Evolutionary conservation across 2,888 invertebrate genomes (phyloP), one percentile per base, ranked within the genome.

Genomic region (Schrankia costaestrigalis): DNA sequence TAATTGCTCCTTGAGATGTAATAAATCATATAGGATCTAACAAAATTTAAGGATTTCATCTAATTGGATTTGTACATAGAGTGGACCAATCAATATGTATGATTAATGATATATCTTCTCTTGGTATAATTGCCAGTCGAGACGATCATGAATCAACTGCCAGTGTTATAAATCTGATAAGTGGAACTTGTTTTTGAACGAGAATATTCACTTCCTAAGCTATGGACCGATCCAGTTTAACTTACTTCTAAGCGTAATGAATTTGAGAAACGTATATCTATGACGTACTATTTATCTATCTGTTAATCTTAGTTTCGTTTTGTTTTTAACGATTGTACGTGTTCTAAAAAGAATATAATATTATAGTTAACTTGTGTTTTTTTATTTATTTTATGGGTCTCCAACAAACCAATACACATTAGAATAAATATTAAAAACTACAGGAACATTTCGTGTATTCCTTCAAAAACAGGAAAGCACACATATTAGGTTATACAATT

Each of bases 51-150:
- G 82, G 81, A 84, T 78, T 71, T 69, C 56, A 38, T 78, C 78
- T 85, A 87, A 86, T 86, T 87, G 84, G 85, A 77, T 82, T 75
- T 77, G 77, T 82, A 77, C 75, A 73, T 71, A 76, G 68, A 68
- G 67, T 67, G 66, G 62, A 76, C 71, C 85, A 83, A 87, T 85
- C 86, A 81, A 83, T 84, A 81, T 75, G 56, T 68, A 76, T 86
- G 86, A 86, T 87, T 86, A 83, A 87, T 87, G 81, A 76, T 78
- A 82, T 78, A 72, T 69, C 56, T 65, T 66, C 72, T 72, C 77
- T 71, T 68, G 68, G 64, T 78, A 78, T 85, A 85, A 85, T 85
- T 86, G 84, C 83, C 67, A 74, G 75, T 61, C 64, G 69, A 65
- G 76, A 76, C 71, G 62, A 67, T 79, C 78, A 82, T 85, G 84